phyloP scores from a whole-genome alignment of 2,888 invertebrate species.

The Luperina nickerlii region DNA sequence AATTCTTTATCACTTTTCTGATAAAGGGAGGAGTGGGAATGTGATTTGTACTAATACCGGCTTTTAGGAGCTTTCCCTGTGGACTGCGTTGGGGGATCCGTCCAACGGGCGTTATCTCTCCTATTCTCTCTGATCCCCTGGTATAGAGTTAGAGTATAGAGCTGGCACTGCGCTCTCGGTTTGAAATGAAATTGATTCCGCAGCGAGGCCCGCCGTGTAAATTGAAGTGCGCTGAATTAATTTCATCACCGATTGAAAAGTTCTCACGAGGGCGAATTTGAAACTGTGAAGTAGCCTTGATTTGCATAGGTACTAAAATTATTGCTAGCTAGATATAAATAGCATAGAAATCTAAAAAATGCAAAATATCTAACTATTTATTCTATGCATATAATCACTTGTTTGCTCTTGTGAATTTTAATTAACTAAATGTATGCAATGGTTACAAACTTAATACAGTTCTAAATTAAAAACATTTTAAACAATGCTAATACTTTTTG shows the following conservation, averaged over 20 bases:
- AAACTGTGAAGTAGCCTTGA: constrained; percentile 34
- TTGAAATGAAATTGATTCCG: constrained; percentile 79
- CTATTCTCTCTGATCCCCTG: constrained; percentile 69
- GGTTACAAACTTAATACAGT: neutral
- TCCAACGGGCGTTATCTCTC: constrained; percentile 74
- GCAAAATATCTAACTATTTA: neutral
- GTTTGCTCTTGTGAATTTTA: constrained; percentile 15
- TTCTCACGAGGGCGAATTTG: constrained; percentile 59
- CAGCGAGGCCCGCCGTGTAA: constrained; percentile 68
- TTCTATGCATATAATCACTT: constrained; percentile 5
- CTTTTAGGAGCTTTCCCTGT: constrained; percentile 75
- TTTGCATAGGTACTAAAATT: constrained; percentile 24
- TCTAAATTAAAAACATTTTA: constrained; percentile 37
- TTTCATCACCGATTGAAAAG: constrained; percentile 80
- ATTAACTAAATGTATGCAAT: constrained; percentile 23
- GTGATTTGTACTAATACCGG: constrained; percentile 80
- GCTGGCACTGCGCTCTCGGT: constrained; percentile 69
- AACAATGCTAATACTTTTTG: constrained; percentile 47
- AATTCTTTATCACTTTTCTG: constrained; percentile 74
- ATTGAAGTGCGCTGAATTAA: constrained; percentile 83
- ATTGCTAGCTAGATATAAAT: neutral
- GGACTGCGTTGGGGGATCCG: constrained; percentile 73
- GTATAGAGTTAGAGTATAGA: constrained; percentile 71
- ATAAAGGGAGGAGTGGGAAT: constrained; percentile 73
- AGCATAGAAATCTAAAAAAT: neutral